Conservation (phyloP, 2,888 invertebrate genomes). For the Cistogaster globosa region DNA sequence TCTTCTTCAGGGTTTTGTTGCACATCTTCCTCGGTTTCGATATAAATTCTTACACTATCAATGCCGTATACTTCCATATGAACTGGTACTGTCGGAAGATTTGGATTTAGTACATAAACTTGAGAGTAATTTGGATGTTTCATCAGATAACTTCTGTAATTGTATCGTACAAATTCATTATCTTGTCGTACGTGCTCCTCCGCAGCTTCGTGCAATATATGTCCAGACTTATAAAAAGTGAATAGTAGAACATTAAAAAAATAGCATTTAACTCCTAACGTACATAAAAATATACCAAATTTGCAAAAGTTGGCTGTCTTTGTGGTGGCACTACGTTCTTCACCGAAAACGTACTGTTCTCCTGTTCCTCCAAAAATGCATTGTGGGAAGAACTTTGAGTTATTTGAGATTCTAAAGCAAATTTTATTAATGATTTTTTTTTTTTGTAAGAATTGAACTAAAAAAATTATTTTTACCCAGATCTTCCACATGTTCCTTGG, state of each 20-base stretch:
- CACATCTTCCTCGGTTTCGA: conserved; percentile 11
- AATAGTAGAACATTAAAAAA: too few relatives aligned
- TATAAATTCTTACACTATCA: conserved; percentile 73
- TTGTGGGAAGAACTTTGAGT: conserved; percentile 68
- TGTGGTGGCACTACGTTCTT: neutral
- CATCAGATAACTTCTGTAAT: conserved; percentile 70
- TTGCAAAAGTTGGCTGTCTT: neutral
- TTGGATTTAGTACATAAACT: conserved; percentile 67
- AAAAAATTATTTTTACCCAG: conserved; percentile 66
- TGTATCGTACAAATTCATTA: conserved; percentile 69
- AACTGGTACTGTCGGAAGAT: neutral
- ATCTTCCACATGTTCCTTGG: conserved; percentile 72
- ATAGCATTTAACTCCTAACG: too few relatives aligned
- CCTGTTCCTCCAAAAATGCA: neutral
- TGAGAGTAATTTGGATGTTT: conserved; percentile 76
- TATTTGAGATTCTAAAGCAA: conserved; percentile 54
- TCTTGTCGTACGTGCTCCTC: conserved; percentile 72
- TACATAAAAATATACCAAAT: neutral
- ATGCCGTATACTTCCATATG: conserved; percentile 72
- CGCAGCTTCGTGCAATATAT: conserved; percentile 34
- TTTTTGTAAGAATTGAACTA: neutral
- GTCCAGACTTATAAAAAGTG: neutral
- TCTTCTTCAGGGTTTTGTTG: neutral
- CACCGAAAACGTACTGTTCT: neutral
- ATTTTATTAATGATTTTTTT: neutral